Evolutionary conservation across 2,888 invertebrate genomes (phyloP), one percentile per base, ranked within the genome.

Genomic region (Conops quadrifasciatus): DNA sequence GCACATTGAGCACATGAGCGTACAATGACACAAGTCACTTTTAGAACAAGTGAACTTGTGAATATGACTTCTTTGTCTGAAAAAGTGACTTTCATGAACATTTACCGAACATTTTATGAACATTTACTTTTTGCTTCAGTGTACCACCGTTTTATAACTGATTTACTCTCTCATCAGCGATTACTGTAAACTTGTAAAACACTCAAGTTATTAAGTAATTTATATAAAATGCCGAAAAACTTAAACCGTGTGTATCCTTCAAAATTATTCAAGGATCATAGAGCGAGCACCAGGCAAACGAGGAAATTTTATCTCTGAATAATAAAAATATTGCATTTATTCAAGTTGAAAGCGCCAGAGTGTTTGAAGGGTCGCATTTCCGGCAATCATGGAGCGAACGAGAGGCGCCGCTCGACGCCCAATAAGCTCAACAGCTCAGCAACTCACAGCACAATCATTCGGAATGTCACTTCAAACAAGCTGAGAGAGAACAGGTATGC

Each of bases 331-430:
- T 36, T 36, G 36, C 45, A 47, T 63, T 63, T 47, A 63, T n/a
- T 49, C 63, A 63, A 47, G 45, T 26, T 63, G 63, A 49, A 26
- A 19, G 49, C 2, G 49, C 19, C 7, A 15, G 45, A 63, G 43
- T 49, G 45, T 21, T 43, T 45, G 45, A 62, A 21, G 30, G 43
- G 36, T 15, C 43, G 43, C 26, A 62, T 62, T 62, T 62, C 62
- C 62, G 21, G 47, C 47, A 47, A 63, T 63, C 63, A 63, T 63
- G 45, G 43, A 45, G 45, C 63, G 47, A 63, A 45, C 63, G 45
- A 63, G 63, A 24, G 19, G 19, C 49, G 15, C 49, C 11, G 11
- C 49, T 5, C n/a, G 11, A 49, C 26, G 43, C 60, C 19, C 62
- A 62, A 43, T 19, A 36, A n/a, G 45, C 62, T 62, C 19, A 43